Evolutionary conservation across 1,140 invertebrate species (phyloP), one percentile per base, ranked within the genome.

Genomic region (Xylocopa sonorina): DNA sequence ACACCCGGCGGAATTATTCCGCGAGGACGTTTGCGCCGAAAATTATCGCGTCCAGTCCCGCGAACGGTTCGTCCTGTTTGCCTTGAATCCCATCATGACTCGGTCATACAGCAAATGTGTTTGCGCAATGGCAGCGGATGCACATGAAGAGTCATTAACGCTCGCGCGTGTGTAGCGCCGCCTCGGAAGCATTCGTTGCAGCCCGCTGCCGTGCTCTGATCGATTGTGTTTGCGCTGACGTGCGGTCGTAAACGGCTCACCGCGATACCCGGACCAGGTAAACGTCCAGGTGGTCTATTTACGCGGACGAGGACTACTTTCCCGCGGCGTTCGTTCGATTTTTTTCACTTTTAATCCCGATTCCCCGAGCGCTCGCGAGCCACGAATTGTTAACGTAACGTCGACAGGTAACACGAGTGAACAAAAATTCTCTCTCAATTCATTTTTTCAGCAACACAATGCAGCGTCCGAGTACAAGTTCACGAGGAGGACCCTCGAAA

Each of bases 61-160:
- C 21, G 21, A 27, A 38, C 51, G 2, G 29, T 43, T 29, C 46
- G 29, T 27, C 24, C 51, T 57, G 41, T 53, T 76, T 76, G 63
- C 51, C 34, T 38, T 76, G 63, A 16, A 55, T 48, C 51, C 51
- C 27, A 27, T 16, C 24, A 29, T 57, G 74, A 76, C 63, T 76
- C 21, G 68, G 41, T 72, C 68, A 63, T 48, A 50, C 41, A 38
- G 50, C 18, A 79, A 79, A 79, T 34, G 48, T 74, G 60, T 64
- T 73, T 62, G 60, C 50, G 48, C 10, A 64, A 63, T 74, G 69
- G 69, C 77, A 24, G 41, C 58, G 69, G 69, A 46, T 74, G 77
- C 50, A 32, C n/a, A n/a, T n/a, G 58, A 74, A 79, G 27, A 27
- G 60, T 74, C 77, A 79, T 79, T 79, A 74, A 73, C 60, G 77